Evolutionary conservation across 1,140 invertebrate species (phyloP).

Genomic region (Calliphora vicina): DNA sequence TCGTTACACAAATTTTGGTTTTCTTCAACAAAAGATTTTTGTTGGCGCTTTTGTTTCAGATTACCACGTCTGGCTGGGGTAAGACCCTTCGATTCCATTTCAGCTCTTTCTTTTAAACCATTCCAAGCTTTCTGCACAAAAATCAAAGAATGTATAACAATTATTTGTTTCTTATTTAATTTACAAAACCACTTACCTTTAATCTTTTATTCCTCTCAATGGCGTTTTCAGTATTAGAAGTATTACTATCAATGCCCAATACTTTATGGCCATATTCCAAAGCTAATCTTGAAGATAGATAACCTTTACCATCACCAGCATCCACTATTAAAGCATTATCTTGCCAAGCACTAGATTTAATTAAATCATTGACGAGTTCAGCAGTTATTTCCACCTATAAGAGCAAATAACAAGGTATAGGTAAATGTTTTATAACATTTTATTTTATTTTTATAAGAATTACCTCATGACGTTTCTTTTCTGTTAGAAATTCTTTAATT

Average conservation of each 20-base stretch:
- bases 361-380: conserved; percentile 63
- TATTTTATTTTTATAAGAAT: neutral
- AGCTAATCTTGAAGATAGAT: conserved; percentile 78
- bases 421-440: neutral
- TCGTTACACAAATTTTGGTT: neutral
- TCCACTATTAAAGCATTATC: conserved; percentile 72
- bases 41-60: conserved; percentile 28
- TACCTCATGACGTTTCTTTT: conserved; percentile 87
- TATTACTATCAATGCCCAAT: conserved; percentile 80
- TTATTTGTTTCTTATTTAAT: neutral
- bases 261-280: conserved; percentile 76
- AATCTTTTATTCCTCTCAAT: conserved; percentile 69
- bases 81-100: conserved; percentile 50
- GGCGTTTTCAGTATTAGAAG: conserved; percentile 71
- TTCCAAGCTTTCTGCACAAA: conserved; percentile 63
- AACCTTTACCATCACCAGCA: conserved; percentile 87
- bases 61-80: conserved; percentile 49
- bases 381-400: conserved; percentile 66
- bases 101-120: conserved; percentile 57
- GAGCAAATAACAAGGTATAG: neutral
- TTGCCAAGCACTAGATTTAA: conserved; percentile 37
- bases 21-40: neutral
- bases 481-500: conserved; percentile 74
- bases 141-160: conserved; percentile 22
- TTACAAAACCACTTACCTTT: conserved; percentile 59